Evolutionary conservation across 2,797 vertebrate species (phyloP), one percentile per base, ranked within the genome.

Genomic region (Fistularia commersonii): DNA sequence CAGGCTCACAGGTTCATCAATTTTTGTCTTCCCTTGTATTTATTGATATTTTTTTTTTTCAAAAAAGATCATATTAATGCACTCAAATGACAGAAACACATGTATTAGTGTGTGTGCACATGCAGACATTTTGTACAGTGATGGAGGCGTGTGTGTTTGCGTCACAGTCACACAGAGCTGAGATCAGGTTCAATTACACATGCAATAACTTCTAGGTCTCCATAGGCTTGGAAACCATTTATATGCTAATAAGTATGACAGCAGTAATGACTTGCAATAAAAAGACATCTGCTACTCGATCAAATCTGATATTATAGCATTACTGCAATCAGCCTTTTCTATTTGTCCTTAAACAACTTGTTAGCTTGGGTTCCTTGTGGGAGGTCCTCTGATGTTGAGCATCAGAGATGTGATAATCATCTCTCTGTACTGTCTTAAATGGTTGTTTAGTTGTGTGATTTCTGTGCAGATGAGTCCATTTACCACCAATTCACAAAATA

Each of bases 211-310:
- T 82, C 66, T 38, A 55, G 67, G 77, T 87, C 83, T 85, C 81
- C 13, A 42, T 49, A 72, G 84, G 67, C 77, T 70, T 41, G 48
- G 69, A 86, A 83, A 71, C 85, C 84, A 90, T 91, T 88, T 89
- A 87, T 87, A 89, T 91, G 89, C 84, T 89, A 89, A 90, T 89
- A 81, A 63, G 74, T 77, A 66, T 85, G 87, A 87, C 83, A 78
- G 71, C 65, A 64, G 80, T 80, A 86, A 84, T 87, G 79, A 85
- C 76, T 86, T 79, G 71, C 72, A 82, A 83, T 87, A 86, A 85
- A 89, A 85, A 87, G 80, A 86, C 84, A 86, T 82, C 81, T 88
- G 86, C 79, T 80, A 71, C 77, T 82, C 86, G 83, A 88, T 90
- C 76, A 82, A 77, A 83, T 76, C 68, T 70, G 79, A 86, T 86